phyloP scores from a whole-genome alignment of 2,797 vertebrate genomes.

The Hydrocynus forskahlii region DNA sequence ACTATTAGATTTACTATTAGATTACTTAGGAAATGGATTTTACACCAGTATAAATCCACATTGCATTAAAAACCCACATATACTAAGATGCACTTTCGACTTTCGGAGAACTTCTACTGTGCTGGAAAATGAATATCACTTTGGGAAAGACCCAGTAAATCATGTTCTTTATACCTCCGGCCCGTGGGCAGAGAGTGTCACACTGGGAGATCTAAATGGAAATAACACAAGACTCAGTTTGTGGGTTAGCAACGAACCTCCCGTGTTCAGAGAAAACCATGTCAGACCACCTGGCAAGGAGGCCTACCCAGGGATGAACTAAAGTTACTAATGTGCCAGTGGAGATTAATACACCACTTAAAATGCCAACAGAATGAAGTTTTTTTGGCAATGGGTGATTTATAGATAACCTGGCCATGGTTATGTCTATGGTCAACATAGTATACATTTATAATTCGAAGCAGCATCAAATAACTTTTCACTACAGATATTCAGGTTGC shows the following conservation, averaged over 20 bases:
- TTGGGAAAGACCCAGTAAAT: constrained; percentile 46
- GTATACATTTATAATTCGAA: constrained; percentile 16
- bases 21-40: too few species aligned
- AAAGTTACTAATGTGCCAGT: too few species aligned
- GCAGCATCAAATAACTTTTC: constrained; percentile 8
- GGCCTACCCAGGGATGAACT: neutral
- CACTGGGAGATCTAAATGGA: constrained; percentile 47
- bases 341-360: too few species aligned
- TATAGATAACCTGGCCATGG: neutral
- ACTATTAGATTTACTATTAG: too few species aligned
- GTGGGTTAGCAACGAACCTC: constrained; percentile 25
- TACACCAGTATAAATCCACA: too few species aligned
- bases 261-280: constrained; percentile 30
- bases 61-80: neutral
- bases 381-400: neutral
- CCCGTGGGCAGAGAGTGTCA: constrained; percentile 38
- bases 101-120: constrained; percentile 37
- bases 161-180: constrained; percentile 49
- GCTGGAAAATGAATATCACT: constrained; percentile 49
- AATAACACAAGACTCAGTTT: constrained; percentile 46
- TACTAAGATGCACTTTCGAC: neutral
- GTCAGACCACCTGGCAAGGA: constrained; percentile 32
- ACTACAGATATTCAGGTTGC: constrained; percentile 25
- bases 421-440: neutral
- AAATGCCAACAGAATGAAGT: too few species aligned